Evolutionary conservation across 2,888 invertebrate species (phyloP).

Genomic region (Campoplex capitator): DNA sequence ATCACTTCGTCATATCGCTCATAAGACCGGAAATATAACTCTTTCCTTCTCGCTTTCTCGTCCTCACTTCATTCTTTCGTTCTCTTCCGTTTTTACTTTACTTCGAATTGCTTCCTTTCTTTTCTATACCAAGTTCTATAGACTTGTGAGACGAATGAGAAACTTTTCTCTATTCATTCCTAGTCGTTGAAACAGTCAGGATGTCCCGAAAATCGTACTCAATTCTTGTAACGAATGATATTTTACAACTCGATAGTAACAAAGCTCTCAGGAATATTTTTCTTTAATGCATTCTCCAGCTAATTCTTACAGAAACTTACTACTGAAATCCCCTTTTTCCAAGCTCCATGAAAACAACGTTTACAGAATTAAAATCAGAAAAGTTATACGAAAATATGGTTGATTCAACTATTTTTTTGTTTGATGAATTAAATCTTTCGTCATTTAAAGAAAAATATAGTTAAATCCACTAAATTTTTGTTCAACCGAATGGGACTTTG

Average conservation of each 20-base stretch:
- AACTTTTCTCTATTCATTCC: conserved; percentile 16
- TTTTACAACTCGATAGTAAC: background rate
- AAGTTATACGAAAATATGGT: too few relatives aligned
- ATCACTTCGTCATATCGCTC: conserved; percentile 59
- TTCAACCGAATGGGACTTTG: too few relatives aligned
- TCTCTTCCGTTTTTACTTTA: conserved; percentile 10
- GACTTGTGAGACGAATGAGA: conserved; percentile 20
- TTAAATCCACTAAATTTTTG: too few relatives aligned
- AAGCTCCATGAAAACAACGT: too few relatives aligned
- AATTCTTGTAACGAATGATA: background rate
- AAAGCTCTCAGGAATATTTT: background rate
- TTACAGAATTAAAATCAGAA: too few relatives aligned
- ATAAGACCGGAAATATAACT: conserved; percentile 44
- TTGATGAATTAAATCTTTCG: too few relatives aligned
- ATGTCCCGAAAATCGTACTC: background rate
- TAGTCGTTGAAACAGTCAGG: background rate
- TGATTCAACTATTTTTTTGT: too few relatives aligned
- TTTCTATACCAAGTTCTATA: conserved; percentile 25
- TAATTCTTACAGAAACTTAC: too few relatives aligned
- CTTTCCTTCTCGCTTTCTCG: conserved; percentile 1
- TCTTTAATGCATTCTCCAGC: background rate
- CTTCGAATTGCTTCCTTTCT: conserved; percentile 25
- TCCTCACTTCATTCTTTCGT: background rate
- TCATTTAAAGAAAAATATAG: too few relatives aligned
- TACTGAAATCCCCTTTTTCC: too few relatives aligned